These are phyloP conservation scores for Noctilio leporinus DNA, from an alignment of 2,113 vertebrate genomes.

Conservation along the genomic window DNA sequence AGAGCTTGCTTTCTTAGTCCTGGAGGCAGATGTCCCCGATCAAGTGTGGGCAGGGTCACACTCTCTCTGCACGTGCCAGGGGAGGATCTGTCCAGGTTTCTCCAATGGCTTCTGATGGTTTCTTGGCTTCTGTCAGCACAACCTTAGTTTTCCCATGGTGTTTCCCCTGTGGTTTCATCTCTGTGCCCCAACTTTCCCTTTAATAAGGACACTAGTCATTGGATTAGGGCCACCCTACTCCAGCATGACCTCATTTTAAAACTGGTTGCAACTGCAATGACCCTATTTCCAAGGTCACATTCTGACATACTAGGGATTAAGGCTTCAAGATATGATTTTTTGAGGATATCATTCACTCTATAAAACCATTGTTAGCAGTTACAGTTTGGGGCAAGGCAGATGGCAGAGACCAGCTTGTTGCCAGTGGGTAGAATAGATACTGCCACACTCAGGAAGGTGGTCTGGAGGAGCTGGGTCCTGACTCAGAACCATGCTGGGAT, in stretches of 20 bases:
- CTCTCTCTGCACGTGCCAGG: rapidly evolving
- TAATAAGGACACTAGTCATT: background rate
- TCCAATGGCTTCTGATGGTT: background rate
- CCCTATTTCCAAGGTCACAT: background rate
- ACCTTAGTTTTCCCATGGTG: rapidly evolving
- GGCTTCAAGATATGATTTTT: background rate
- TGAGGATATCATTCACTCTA: background rate
- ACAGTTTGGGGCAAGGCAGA: background rate
- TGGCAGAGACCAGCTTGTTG: background rate
- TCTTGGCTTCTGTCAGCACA: background rate
- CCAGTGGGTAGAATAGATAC: background rate
- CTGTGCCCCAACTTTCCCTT: background rate
- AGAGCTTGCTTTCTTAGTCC: background rate
- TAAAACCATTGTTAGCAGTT: background rate
- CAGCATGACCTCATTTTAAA: background rate
- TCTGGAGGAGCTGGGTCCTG: background rate
- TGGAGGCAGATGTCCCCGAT: rapidly evolving
- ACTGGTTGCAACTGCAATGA: background rate
- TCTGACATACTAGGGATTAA: background rate
- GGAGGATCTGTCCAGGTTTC: too few species aligned
- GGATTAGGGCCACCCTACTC: background rate
- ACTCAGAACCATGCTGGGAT: background rate
- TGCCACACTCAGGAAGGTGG: too few species aligned
- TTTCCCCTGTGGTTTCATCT: background rate
- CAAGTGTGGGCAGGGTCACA: rapidly evolving